Percentiles rank a stretch among this genome's conserved stretches.
Evolutionary conservation across 2,888 invertebrate genomes (phyloP).

Genomic region (Aricia artaxerxes): DNA sequence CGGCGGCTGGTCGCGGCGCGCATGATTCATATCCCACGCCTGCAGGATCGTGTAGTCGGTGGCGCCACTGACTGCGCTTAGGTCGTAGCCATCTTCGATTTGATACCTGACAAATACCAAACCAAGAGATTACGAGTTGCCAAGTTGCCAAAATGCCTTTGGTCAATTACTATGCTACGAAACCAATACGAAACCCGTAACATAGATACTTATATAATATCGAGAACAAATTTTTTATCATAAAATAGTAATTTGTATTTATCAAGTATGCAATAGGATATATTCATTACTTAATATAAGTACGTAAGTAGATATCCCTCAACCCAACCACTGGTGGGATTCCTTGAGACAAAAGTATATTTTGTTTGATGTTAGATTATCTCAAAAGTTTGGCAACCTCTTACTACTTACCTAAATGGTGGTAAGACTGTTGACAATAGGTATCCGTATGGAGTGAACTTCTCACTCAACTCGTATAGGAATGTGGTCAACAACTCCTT

Average conservation of each 20-base stretch:
- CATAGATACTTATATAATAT: too few species aligned
- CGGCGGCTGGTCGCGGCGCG: slow-evolving; percentile 67
- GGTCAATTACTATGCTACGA: too few species aligned
- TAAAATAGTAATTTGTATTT: too few species aligned
- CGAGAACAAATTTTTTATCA: too few species aligned
- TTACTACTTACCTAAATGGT: slow-evolving; percentile 71
- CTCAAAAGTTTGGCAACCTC: background rate
- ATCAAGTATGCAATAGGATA: too few species aligned
- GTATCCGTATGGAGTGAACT: slow-evolving; percentile 80
- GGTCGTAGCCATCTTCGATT: slow-evolving; percentile 84
- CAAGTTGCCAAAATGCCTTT: too few species aligned
- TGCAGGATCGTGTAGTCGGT: slow-evolving; percentile 86
- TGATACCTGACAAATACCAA: slow-evolving; percentile 60
- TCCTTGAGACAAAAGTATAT: too few species aligned
- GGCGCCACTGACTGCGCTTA: slow-evolving; percentile 79
- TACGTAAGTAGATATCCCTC: too few species aligned
- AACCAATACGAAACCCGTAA: too few species aligned
- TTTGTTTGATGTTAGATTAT: too few species aligned
- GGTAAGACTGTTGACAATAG: slow-evolving; percentile 80
- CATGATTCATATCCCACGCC: slow-evolving; percentile 81
- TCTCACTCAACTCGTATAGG: slow-evolving; percentile 82
- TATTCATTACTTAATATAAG: too few species aligned
- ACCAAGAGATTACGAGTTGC: background rate
- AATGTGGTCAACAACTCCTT: slow-evolving; percentile 78
- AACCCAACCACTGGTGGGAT: too few species aligned